Base-by-base conservation (phyloP, 2,797 vertebrate species). In the Crossoptilon crossoptilon region DNA sequence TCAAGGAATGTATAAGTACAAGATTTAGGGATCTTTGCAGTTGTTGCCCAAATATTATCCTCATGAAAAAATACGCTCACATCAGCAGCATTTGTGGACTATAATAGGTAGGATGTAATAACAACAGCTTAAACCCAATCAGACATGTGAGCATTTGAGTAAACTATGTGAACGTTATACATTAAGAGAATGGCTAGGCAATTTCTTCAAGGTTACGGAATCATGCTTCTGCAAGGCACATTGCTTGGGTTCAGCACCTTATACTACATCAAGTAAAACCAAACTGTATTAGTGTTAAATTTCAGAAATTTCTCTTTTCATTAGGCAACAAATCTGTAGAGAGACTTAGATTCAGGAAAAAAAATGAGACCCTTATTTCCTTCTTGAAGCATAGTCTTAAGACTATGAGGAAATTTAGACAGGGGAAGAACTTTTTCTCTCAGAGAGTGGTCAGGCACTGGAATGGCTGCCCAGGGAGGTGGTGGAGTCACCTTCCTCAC, bases 151-250 rank as follows among this genome's bases (percentile, higher is more conserved):
- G 11, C 62, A 41, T 41, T 69, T 41, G 37, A 60, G 19, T 16
- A 91, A 2, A 51, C 41, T 39, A 29, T 1, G 0, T 26, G 14
- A 18, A 17, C 14, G 33, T 10, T 3, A 1, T 2, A 31, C 11
- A 6, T 11, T 39, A 17, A 31, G 33, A 92, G 37, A 51, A 53
- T 35, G 55, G 21, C 55, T 31, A 9, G 19, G 12, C 6, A 21
- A 14, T 49, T 49, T 18, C 55, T 72, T 49, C 58, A 49, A 33
- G 5, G 39, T 53, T 41, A 5, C 17, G 39, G 31, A 35, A 43
- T 80, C 18, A 10, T 33, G 9, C 13, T 78, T 56, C 29, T 22
- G 33, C 22, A n/a, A 35, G 41, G 12, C 41, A 62, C 26, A 24
- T 73, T 56, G 23, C 46, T 55, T 59, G 31, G 22, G 43, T 55